Conservation (phyloP, 2,797 vertebrate species). For the Kryptopterus vitreolus region DNA sequence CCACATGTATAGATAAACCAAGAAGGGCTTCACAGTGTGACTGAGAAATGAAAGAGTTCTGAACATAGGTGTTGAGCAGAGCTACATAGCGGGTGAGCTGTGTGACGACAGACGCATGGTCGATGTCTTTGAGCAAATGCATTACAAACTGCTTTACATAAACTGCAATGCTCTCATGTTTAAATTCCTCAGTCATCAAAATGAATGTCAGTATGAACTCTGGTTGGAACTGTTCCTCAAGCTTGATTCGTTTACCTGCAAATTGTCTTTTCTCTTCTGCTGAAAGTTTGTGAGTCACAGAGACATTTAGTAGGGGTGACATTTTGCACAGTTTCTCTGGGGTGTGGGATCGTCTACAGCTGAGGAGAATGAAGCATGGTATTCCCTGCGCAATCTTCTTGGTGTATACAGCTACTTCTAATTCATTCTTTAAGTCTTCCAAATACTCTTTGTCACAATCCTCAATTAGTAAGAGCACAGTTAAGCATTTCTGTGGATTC, state of each 20-base stretch:
- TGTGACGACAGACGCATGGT: conserved; percentile 66
- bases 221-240: conserved; percentile 61
- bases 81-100: conserved; percentile 77
- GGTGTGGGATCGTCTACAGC: conserved; percentile 74
- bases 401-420: conserved; percentile 66
- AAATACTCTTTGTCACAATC: conserved; percentile 79
- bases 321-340: conserved; percentile 74
- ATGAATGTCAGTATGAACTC: conserved; percentile 82
- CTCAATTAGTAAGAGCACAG: conserved; percentile 79
- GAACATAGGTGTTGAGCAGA: conserved; percentile 80
- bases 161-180: conserved; percentile 17
- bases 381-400: conserved; percentile 66
- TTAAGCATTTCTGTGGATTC: conserved; percentile 68
- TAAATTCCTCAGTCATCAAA: conserved; percentile 80
- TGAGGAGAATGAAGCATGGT: conserved; percentile 77
- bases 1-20: conserved; percentile 56
- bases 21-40: conserved; percentile 84
- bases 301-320: conserved; percentile 74
- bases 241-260: conserved; percentile 64
- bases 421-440: conserved; percentile 71
- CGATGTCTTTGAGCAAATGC: conserved; percentile 73
- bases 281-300: conserved; percentile 81
- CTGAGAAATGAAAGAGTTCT: conserved; percentile 77
- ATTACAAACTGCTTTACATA: conserved; percentile 74
- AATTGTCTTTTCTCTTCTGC: conserved; percentile 73